Base-by-base conservation (phyloP, 92 coral and sea anemone genomes). In the Plumapathes pennacea region DNA sequence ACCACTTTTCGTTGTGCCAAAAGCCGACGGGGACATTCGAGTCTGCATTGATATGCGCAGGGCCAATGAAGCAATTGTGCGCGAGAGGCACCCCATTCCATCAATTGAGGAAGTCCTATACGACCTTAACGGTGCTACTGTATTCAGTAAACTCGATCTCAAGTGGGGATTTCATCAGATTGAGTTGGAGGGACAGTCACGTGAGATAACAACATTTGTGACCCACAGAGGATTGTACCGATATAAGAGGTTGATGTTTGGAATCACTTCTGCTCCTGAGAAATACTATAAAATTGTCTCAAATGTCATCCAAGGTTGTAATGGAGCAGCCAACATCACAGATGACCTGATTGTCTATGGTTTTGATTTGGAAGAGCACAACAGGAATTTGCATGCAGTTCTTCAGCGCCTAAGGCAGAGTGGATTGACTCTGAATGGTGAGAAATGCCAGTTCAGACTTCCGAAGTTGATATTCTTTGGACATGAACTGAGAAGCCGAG, bases 401-500 rank as follows among this genome's bases (percentile, higher is more conserved):
- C 51, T 50, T 22, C 8, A 49, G 10, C 59, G 70, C 26, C 14
- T 60, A 18, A 26, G 57, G 31, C 38, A 50, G 27, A 21, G 52
- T 11, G 66, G 71, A 27, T 26, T 77, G 26, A 77, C 84, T 5
- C 33, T 77, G 23, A 57, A 76, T 48, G 69, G 50, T 4, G 53
- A 50, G 6, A 76, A 76, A 36, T 76, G 76, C 37, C 83, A 67
- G 55, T 76, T 76, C 55, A 50, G 77, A 17, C 57, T 50, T 36
- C 67, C 67, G 25, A 64, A 65, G 58, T 25, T 74, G 7, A 69
- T 72, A 22, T 77, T 77, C 33, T 78, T 69, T 24, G 72, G 72
- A n/a, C 85, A 61, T 50, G 74, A 78, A 20, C 56, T 70, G 36
- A 62, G 85, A 36, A 36, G 12, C 14, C 32, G 63, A 5, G 74